Evolutionary conservation across 2,888 invertebrate species (phyloP).

Genomic region (Chirona hameri): DNA sequence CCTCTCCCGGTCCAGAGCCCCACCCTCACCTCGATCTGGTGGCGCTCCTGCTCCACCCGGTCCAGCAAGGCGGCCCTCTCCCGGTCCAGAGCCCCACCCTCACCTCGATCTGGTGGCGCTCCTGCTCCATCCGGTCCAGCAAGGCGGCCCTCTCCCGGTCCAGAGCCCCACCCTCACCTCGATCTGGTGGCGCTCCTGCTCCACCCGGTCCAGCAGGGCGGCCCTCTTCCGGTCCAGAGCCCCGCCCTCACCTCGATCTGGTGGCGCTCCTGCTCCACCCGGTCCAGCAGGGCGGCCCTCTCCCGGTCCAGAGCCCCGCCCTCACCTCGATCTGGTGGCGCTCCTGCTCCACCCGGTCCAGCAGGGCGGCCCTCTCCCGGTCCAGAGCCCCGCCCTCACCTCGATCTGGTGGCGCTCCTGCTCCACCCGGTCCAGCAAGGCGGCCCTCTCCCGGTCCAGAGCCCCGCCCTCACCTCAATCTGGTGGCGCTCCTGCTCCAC

Average conservation of each 20-base stretch:
- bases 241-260: neutral
- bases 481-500: constrained; percentile 11
- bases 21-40: neutral
- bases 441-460: neutral
- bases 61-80: neutral
- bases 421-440: neutral
- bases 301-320: neutral
- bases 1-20: neutral
- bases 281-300: neutral
- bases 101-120: neutral
- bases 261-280: constrained; percentile 2
- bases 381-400: neutral
- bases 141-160: neutral
- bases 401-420: neutral
- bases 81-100: neutral
- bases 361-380: neutral
- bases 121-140: neutral
- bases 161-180: neutral
- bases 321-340: neutral
- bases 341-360: neutral
- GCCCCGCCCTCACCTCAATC: neutral
- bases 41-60: neutral
- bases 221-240: neutral
- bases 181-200: constrained; percentile 1
- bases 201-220: neutral